Percentiles rank a stretch among this genome's conserved stretches.
Conservation (phyloP, 2,113 vertebrate species). For the Triplophysa tibetana region DNA sequence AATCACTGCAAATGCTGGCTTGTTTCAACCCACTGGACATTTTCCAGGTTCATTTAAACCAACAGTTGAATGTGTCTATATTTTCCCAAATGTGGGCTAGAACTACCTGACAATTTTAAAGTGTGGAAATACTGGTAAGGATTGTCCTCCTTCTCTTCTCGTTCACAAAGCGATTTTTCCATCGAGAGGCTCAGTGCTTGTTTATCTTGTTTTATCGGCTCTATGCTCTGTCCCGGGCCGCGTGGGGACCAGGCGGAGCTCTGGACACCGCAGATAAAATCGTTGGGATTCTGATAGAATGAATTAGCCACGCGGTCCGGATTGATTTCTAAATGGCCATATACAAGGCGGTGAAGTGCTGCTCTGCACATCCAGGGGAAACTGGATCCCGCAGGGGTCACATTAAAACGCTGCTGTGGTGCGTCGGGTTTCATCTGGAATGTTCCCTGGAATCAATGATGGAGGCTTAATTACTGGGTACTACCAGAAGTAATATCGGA, state of each 20-base stretch:
- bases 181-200: slow-evolving; percentile 29
- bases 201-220: slow-evolving; percentile 38
- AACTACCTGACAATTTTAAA: too few species aligned
- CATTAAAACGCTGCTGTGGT: slow-evolving; percentile 57
- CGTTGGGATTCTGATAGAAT: slow-evolving; percentile 69
- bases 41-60: too few species aligned
- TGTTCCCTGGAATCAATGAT: slow-evolving; percentile 68
- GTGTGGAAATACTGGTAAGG: too few species aligned
- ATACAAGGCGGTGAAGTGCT: slow-evolving; percentile 68
- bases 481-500: slow-evolving; percentile 57
- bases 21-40: too few species aligned
- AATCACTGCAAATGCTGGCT: too few species aligned
- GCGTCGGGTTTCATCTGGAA: slow-evolving; percentile 67
- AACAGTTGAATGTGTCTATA: too few species aligned
- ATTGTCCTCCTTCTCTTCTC: background rate
- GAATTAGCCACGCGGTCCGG: slow-evolving; percentile 71
- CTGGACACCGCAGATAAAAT: slow-evolving; percentile 72
- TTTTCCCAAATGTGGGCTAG: too few species aligned
- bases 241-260: slow-evolving; percentile 55
- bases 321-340: slow-evolving; percentile 77
- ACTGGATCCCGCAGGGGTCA: slow-evolving; percentile 32
- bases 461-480: slow-evolving; percentile 70
- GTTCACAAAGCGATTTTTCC: slow-evolving; percentile 15
- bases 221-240: slow-evolving; percentile 1
- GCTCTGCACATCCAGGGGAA: slow-evolving; percentile 68